Conservation (phyloP, 2,888 invertebrate species). For the Anaspis maculata region DNA sequence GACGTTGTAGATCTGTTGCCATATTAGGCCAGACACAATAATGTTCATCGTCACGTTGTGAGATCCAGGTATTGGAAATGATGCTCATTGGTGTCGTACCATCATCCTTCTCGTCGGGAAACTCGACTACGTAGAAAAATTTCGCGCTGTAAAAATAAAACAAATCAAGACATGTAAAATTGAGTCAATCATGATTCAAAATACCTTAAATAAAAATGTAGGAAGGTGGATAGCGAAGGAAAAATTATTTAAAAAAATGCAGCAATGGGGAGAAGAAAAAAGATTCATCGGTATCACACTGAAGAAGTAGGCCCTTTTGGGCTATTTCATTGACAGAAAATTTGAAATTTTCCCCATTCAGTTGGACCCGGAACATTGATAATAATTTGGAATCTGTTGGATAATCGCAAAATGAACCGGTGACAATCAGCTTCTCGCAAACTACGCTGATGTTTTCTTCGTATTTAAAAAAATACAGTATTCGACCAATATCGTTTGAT, state of each 20-base stretch:
- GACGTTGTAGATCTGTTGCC: background rate
- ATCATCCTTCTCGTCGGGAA: background rate
- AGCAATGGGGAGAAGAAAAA: background rate
- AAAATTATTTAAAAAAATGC: background rate
- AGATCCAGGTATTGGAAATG: constrained; percentile 1
- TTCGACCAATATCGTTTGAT: background rate
- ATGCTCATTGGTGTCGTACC: constrained; percentile 1
- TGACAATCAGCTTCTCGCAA: background rate
- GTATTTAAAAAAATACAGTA: background rate
- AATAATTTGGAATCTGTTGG: background rate
- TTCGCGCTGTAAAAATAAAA: no score
- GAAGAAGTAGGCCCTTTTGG: background rate
- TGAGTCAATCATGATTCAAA: background rate
- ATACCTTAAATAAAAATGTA: background rate
- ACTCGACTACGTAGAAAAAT: constrained; percentile 3
- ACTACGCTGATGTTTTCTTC: background rate
- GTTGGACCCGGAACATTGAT: background rate
- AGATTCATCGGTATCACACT: background rate
- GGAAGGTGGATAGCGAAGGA: background rate
- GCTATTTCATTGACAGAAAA: background rate
- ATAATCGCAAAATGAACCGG: background rate
- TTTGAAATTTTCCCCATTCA: background rate
- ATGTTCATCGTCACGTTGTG: background rate
- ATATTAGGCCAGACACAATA: constrained; percentile 1
- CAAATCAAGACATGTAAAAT: no score